Base-by-base conservation (phyloP, 1,140 invertebrate species). In the Daktulosphaira vitifoliae region DNA sequence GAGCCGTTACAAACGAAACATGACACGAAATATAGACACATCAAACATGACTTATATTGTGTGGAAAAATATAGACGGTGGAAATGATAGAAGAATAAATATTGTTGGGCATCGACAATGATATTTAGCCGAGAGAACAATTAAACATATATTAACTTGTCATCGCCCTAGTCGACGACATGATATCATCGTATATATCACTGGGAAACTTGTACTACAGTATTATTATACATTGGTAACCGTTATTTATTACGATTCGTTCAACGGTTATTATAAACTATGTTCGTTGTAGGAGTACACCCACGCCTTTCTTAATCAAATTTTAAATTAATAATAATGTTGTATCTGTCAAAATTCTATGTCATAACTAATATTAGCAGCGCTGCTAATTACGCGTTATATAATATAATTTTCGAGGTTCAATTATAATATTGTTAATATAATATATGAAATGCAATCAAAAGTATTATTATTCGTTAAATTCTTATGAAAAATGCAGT, bases 141-240 rank as follows among this genome's bases (percentile, higher is more conserved):
- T 46, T 59, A 59, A 59, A 46, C 39, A 20, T 46, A 56, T 46
- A 59, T 46, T 59, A 29, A 59, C 54, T 59, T 59, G 54, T 59
- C 54, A 46, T 29, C 25, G 23, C 39, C 26, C 16, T 20, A 25
- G 39, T n/a, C 54, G 42, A 59, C 54, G 42, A 33, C 29, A 33
- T 33, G 11, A 33, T 33, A 33, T 33, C 11, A 33, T 33, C 11
- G 11, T 59, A 20, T 6, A 9, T 42, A 9, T 2, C 25, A 7
- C 39, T 59, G n/a, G 23, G 9, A 11, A 6, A 33, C 29, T 11
- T 5, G n/a, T 44, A 44, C 39, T 11, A 16, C n/a, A 11, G 39
- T 44, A 15, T 44, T 44, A 44, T 44, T 44, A 33, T 33, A n/a
- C 15, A 33, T 33, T 33, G n/a, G n/a, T n/a, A n/a, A n/a, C 5